Conservation (phyloP, 92 coral and sea anemone species). For the Palythoa caribaeorum region DNA sequence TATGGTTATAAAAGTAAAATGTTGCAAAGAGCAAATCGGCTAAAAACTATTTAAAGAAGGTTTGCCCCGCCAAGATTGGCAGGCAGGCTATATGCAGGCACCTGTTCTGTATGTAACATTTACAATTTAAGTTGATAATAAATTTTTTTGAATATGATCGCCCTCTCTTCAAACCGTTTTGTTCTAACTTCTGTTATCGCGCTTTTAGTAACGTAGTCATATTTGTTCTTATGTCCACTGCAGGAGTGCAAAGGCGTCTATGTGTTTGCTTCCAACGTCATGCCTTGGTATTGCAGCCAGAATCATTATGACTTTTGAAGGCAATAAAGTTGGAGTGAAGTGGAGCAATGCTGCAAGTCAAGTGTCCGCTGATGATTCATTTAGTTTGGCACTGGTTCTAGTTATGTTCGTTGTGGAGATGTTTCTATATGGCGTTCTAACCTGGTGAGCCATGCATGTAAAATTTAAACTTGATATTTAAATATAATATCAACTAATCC, state of each 20-base stretch:
- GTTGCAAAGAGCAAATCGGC: too few species aligned
- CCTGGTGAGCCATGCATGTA: slow-evolving; percentile 76
- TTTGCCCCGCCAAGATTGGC: too few species aligned
- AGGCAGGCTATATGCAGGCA: too few species aligned
- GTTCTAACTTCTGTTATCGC: too few species aligned
- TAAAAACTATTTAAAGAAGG: too few species aligned
- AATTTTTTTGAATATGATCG: too few species aligned
- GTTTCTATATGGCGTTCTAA: slow-evolving; percentile 68
- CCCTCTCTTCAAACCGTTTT: too few species aligned
- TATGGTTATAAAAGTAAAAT: too few species aligned
- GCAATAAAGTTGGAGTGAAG: slow-evolving; percentile 77
- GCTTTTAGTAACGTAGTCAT: too few species aligned
- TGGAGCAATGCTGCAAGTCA: slow-evolving; percentile 77
- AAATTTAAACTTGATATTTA: neutral
- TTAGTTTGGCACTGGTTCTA: slow-evolving; percentile 85
- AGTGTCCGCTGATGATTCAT: slow-evolving; percentile 93
- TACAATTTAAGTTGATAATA: too few species aligned
- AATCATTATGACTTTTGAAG: slow-evolving; percentile 80
- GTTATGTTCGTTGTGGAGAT: slow-evolving; percentile 78
- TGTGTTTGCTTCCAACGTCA: slow-evolving; percentile 90
- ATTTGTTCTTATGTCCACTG: neutral
- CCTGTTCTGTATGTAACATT: too few species aligned
- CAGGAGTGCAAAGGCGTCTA: slow-evolving; percentile 83
- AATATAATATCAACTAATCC: neutral
- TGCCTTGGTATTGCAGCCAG: slow-evolving; percentile 90